Evolutionary conservation across 1,140 invertebrate genomes (phyloP), one percentile per base, ranked within the genome.

Genomic region (Pseudobourletiella spinata): DNA sequence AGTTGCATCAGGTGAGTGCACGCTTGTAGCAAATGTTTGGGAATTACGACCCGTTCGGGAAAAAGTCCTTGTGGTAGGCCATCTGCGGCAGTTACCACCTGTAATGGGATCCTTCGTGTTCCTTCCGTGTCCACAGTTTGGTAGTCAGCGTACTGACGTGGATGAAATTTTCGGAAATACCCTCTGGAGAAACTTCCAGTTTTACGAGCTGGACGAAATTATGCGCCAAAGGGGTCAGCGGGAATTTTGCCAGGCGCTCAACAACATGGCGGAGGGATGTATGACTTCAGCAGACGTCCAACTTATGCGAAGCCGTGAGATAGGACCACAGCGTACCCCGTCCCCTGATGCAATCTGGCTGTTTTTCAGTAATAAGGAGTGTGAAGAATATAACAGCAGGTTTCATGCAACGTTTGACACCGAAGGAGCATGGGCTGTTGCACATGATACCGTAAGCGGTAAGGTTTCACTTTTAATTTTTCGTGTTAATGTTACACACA

Each of bases 21-120:
- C 44, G 73, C 46, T 57, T 76, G 25, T 46, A 64, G 57, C 71
- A 76, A 71, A 73, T 76, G 35, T 72, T 70, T 30, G 68, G 68
- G 20, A 65, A 43, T 22, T 61, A 70, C 46, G 48, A 67, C 59
- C 32, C 43, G 46, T 73, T 73, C 61, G 66, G 66, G 15, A 63
- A 65, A 6, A 60, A 60, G 24, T 62, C 59, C n/a, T n/a, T 29
- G 39, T 72, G 39, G 60, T 72, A 20, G 70, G 71, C 1, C 63
- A 72, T 58, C 64, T 72, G 14, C 44, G 59, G 26, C 71, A 72
- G 59, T 59, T 73, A 30, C 67, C 67, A 55, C 71, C 72, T 8
- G 70, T 71, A 3, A 30, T 11, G n/a, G 62, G 16, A 24, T 44
- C 1, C 2, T 28, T 16, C 6, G 16, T 54, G 18, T 64, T 66